These are phyloP conservation scores for Saccopteryx leptura DNA, from an alignment of 2,113 vertebrate species.

Conservation along the genomic window DNA sequence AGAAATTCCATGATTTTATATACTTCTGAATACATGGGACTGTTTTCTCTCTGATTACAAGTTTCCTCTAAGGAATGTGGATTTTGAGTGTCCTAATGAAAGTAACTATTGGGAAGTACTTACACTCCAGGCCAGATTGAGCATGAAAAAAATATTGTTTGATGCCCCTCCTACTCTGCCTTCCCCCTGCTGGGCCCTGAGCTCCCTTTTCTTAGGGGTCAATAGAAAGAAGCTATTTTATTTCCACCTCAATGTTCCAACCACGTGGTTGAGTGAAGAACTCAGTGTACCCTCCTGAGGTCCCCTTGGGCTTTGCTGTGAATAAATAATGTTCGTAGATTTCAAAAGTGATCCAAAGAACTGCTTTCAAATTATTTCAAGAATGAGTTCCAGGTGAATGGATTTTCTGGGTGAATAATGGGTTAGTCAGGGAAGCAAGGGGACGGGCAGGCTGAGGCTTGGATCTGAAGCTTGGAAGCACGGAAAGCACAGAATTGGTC, in stretches of 20 bases:
- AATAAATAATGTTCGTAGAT: conserved; percentile 61
- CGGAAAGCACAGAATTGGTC: not conserved
- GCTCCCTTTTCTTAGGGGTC: not conserved
- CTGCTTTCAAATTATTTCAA: conserved; percentile 48
- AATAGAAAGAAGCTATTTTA: not conserved
- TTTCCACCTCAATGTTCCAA: not conserved
- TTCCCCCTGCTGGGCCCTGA: not conserved
- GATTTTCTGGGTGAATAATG: not conserved
- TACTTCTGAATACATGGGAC: not conserved
- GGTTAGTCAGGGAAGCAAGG: not conserved
- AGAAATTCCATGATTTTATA: conserved; percentile 16
- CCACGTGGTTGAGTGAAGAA: not conserved
- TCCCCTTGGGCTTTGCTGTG: not conserved
- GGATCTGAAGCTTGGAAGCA: not conserved
- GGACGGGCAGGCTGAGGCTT: not conserved
- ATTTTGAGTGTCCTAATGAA: not conserved
- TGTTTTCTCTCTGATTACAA: not conserved
- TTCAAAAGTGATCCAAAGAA: conserved; percentile 46
- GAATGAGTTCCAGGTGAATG: conserved; percentile 31
- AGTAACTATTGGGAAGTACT: not conserved
- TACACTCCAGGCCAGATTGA: not conserved
- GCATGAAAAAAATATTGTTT: not conserved
- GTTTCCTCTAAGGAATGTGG: not conserved
- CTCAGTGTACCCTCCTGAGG: not conserved
- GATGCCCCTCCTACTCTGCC: not conserved